Evolutionary conservation across 2,888 invertebrate species (phyloP), one percentile per base, ranked within the genome.

Genomic region (Sminthurinus aureus): DNA sequence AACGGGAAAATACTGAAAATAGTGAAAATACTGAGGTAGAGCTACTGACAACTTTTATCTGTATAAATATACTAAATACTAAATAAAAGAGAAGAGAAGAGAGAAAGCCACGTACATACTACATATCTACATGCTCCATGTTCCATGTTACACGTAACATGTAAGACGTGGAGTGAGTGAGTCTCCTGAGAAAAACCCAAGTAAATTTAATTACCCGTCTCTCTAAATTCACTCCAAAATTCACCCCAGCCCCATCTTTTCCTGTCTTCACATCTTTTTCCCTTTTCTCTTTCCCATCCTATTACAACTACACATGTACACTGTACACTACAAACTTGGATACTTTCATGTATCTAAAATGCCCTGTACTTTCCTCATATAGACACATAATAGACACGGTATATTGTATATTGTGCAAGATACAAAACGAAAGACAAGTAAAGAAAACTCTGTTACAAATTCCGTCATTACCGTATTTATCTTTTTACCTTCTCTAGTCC

Each of bases 121-220:
- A n/a, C n/a, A n/a, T n/a, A n/a, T n/a, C n/a, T n/a, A n/a, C n/a
- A n/a, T n/a, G n/a, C n/a, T n/a, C n/a, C n/a, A n/a, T n/a, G n/a
- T n/a, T n/a, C n/a, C n/a, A n/a, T n/a, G n/a, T n/a, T n/a, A 77
- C 58, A 20, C 38, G 6, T 38, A 24, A 58, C 52, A 58, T 15
- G 58, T 15, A 24, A 22, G 24, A 22, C n/a, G 20, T 58, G 77
- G 58, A 51, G 52, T 77, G 77, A 77, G 77, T 52, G 77, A 77
- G 58, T 77, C 77, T 58, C 77, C 8, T 13, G 77, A 24, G 77
- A 77, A 58, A 52, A 8, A 77, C 77, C 73, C 24, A 58, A 77
- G 77, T 52, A 77, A 77, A 77, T 77, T 77, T 77, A 77, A 77
- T 77, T 77, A 77, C 77, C 77, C 77, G 52, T 12, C 58, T 52